Evolutionary conservation across 2,113 vertebrate species (phyloP).

Genomic region (Hippocampus zosterae): DNA sequence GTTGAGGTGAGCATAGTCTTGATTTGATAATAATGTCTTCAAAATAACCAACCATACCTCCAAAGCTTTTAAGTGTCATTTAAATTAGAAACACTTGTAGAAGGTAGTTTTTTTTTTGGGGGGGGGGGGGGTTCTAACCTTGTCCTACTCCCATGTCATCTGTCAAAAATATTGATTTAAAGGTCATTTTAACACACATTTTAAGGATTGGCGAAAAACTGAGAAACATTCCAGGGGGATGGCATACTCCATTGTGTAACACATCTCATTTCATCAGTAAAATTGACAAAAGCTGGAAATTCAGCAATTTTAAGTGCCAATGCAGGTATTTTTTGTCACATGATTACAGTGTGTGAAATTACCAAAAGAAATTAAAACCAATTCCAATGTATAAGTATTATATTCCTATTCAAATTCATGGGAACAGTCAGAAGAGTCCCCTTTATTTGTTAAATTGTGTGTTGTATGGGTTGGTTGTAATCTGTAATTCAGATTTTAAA

Average conservation of each 20-base stretch:
- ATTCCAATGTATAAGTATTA: not conserved
- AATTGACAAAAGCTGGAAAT: not conserved
- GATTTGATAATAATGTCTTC: slow-evolving; percentile 62
- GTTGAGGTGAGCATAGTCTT: slow-evolving; percentile 42
- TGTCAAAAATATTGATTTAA: not conserved
- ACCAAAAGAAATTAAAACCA: slow-evolving; percentile 33
- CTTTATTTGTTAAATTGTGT: not conserved
- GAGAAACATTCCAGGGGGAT: slow-evolving; percentile 50
- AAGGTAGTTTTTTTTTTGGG: slow-evolving; percentile 34
- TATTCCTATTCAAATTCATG: not conserved
- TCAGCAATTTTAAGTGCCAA: not conserved
- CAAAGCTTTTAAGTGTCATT: slow-evolving; percentile 64
- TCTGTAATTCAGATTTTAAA: slow-evolving; percentile 4
- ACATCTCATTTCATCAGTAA: not conserved
- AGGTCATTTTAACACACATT: not conserved
- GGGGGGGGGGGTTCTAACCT: not conserved
- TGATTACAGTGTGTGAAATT: not conserved
- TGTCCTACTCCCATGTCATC: not conserved
- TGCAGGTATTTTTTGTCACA: slow-evolving; percentile 7
- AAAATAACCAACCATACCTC: slow-evolving; percentile 57
- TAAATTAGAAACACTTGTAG: slow-evolving; percentile 40
- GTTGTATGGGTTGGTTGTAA: not conserved
- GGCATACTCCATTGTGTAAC: not conserved
- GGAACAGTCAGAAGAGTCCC: slow-evolving; percentile 4
- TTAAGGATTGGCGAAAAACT: slow-evolving; percentile 29